These are phyloP conservation scores for Anguilla anguilla DNA, from an alignment of 2,797 vertebrate genomes.

Conservation along the genomic window DNA sequence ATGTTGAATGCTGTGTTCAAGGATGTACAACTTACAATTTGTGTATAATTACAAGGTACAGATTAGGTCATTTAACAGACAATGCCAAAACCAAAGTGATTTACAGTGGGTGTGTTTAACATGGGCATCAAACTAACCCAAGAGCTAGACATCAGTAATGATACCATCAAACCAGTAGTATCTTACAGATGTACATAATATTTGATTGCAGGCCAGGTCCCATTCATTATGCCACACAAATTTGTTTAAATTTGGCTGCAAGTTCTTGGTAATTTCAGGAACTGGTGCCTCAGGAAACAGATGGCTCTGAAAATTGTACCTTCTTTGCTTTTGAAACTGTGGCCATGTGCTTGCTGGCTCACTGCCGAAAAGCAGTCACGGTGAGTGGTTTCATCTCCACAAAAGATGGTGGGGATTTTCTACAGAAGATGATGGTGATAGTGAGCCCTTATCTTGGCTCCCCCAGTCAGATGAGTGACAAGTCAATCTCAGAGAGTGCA, in stretches of 20 bases:
- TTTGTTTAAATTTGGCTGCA: background rate
- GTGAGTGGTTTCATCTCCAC: conserved; percentile 9
- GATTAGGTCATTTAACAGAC: too few species aligned
- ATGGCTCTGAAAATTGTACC: background rate
- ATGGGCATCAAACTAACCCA: too few species aligned
- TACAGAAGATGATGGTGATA: conserved; percentile 4
- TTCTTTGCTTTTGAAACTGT: background rate
- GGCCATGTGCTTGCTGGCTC: background rate
- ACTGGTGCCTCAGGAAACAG: background rate
- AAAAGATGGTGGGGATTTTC: conserved; percentile 17
- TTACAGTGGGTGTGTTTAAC: too few species aligned
- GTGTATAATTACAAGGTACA: too few species aligned
- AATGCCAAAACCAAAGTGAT: too few species aligned
- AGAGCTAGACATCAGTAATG: too few species aligned
- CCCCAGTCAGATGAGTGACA: conserved; percentile 12
- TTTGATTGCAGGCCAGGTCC: background rate
- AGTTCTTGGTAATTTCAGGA: background rate
- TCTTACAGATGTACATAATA: background rate
- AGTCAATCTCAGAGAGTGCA: background rate
- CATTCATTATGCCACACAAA: background rate
- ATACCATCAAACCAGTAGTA: background rate
- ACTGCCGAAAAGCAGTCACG: background rate
- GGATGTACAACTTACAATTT: background rate
- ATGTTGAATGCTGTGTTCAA: background rate
- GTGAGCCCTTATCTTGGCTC: conserved; percentile 2